Base-by-base conservation (phyloP, 2,888 invertebrate genomes). In the Chymomyza fuscimana region DNA sequence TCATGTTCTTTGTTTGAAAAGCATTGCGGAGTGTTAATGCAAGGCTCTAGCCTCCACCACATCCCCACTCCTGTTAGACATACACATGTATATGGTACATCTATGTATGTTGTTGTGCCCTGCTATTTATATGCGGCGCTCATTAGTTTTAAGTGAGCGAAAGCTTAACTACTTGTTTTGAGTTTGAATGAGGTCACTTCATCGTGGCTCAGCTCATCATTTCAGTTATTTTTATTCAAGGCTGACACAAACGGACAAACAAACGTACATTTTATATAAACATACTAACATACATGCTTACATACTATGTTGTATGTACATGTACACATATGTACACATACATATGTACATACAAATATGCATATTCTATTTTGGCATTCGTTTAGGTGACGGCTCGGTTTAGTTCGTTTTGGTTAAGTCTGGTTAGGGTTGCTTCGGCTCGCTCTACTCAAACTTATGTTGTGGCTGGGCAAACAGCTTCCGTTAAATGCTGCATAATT, bases 121-220 rank as follows among this genome's bases (percentile, higher is more conserved):
- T 73, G 70, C 87, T 85, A 85, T 85, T 87, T 85, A 81, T 87
- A 86, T 73, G 78, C 80, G 81, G 76, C 77, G 80, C 85, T 85
- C 85, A 85, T 85, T 85, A 85, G 87, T 87, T 83, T 83, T 84
- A 83, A 83, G 83, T 83, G 83, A 83, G 82, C 82, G 82, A 83
- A 80, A 86, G 84, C 83, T 86, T 84, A 79, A 80, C 87, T 82
- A 86, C 83, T 86, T 86, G 85, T 86, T 87, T 82, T 85, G 85
- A 86, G 87, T 86, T 86, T 86, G 79, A 86, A 83, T 83, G 83
- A 83, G 83, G 83, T 83, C 83, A 83, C 80, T 83, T 36, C 16
- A 82, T 76, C 63, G 71, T 78, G 79, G 69, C 70, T 81, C 78
- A 81, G 81, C 85, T 79, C 83, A 84, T 84, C 87, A 86, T 83